Evolutionary conservation across 2,888 invertebrate species (phyloP).

Genomic region (Cephus pygmeus): DNA sequence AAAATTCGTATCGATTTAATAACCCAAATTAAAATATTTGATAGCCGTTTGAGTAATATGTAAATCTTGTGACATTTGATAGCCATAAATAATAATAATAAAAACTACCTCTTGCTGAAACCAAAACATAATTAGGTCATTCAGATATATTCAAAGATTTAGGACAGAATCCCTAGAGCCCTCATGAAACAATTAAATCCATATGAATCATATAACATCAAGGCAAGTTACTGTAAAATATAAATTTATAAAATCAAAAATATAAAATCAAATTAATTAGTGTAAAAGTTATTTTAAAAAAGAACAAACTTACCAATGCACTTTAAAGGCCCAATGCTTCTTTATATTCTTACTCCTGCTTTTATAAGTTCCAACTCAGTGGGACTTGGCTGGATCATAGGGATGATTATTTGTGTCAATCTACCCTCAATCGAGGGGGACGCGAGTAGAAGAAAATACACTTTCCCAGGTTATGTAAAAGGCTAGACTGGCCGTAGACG

Average conservation of each 20-base stretch:
- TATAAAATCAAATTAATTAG: no score
- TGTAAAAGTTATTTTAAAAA: no score
- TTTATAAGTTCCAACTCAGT: background rate
- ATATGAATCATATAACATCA: background rate
- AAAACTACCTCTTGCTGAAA: background rate
- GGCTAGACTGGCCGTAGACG: conserved; percentile 48
- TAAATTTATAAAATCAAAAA: no score
- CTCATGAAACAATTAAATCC: background rate
- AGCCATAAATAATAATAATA: background rate
- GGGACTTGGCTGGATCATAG: background rate
- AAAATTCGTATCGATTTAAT: background rate
- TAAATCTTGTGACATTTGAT: background rate
- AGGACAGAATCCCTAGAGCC: background rate
- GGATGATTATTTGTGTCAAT: background rate
- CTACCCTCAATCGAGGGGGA: conserved; percentile 13
- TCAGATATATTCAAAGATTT: background rate
- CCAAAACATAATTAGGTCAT: background rate
- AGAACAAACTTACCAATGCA: background rate
- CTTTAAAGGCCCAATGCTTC: background rate
- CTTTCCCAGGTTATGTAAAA: conserved; percentile 65
- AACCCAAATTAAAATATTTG: background rate
- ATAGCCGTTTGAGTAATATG: background rate
- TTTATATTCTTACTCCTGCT: background rate
- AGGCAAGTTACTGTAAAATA: background rate
- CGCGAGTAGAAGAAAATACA: conserved; percentile 52